phyloP scores from a whole-genome alignment of 2,113 vertebrate species.

The Ginglymostoma cirratum region DNA sequence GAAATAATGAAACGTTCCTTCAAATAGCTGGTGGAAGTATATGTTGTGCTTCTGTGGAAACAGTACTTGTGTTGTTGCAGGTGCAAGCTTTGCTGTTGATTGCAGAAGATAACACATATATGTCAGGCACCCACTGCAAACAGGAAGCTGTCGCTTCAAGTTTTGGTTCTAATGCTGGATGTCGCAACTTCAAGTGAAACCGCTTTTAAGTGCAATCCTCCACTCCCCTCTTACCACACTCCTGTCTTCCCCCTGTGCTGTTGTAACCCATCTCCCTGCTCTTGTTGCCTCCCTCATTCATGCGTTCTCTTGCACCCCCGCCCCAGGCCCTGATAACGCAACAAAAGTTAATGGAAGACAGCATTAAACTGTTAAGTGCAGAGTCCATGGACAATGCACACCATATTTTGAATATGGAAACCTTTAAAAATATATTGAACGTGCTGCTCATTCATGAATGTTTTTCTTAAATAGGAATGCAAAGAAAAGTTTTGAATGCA shows the following conservation, averaged over 20 bases:
- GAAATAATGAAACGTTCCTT: neutral
- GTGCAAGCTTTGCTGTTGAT: neutral
- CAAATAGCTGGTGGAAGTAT: neutral
- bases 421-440: neutral
- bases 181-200: too few species aligned
- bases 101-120: neutral
- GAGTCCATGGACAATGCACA: neutral
- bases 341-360: too few species aligned
- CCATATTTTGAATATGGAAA: neutral
- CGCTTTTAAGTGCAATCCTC: too few species aligned
- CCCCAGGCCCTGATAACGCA: too few species aligned
- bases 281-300: too few species aligned
- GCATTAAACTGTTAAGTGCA: neutral
- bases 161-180: too few species aligned
- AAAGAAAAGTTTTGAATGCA: neutral
- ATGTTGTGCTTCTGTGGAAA: neutral
- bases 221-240: too few species aligned
- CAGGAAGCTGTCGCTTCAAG: too few species aligned
- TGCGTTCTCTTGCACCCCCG: too few species aligned
- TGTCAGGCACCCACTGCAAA: neutral
- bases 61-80: neutral
- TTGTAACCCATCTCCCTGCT: too few species aligned
- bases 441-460: neutral
- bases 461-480: neutral
- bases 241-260: too few species aligned